Percentiles rank a stretch among this genome's conserved stretches.
These are phyloP conservation scores for Cepaea hortensis DNA, from an alignment of 2,888 invertebrate genomes.

Conservation along the genomic window DNA sequence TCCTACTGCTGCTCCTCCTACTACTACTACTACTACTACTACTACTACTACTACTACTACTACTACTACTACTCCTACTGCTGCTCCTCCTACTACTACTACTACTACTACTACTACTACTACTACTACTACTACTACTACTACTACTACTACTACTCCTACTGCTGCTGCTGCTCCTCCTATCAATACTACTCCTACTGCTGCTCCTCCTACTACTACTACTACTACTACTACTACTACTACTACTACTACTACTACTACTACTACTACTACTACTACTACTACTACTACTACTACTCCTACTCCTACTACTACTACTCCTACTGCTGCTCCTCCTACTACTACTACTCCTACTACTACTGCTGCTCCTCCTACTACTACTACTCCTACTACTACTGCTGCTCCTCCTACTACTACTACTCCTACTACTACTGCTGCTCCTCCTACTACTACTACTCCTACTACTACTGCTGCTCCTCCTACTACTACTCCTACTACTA, in stretches of 20 bases:
- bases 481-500: slow-evolving; percentile 5
- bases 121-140: slow-evolving; percentile 21
- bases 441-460: too few relatives aligned
- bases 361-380: not conserved
- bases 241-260: not conserved
- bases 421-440: not conserved
- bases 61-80: too few relatives aligned
- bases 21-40: slow-evolving; percentile 42
- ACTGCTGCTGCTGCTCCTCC: slow-evolving; percentile 1
- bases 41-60: not conserved
- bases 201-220: too few relatives aligned
- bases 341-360: too few relatives aligned
- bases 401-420: slow-evolving; percentile 21
- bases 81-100: not conserved
- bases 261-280: slow-evolving; percentile 34
- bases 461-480: too few relatives aligned
- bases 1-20: slow-evolving; percentile 8
- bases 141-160: slow-evolving; percentile 26
- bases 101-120: slow-evolving; percentile 37
- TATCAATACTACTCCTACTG: too few relatives aligned
- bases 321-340: not conserved
- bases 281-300: slow-evolving; percentile 27
- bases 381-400: slow-evolving; percentile 31
- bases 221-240: slow-evolving; percentile 16
- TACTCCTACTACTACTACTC: slow-evolving; percentile 38